Base-by-base conservation (phyloP, 2,797 vertebrate genomes). In the Acestrorhynchus altus region DNA sequence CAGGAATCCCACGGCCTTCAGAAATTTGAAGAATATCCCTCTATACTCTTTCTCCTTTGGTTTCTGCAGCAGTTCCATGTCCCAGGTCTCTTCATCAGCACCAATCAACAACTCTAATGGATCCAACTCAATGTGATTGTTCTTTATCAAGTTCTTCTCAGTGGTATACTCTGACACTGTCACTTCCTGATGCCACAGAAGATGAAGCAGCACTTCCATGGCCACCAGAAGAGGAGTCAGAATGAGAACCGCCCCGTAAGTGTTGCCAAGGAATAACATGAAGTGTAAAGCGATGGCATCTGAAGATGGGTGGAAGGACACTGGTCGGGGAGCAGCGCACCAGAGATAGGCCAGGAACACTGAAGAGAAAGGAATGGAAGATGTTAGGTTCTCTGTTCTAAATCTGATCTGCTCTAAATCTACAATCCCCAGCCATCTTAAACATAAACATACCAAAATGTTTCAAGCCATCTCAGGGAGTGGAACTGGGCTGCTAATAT, bases 261-360 rank as follows among this genome's bases (percentile, higher is more conserved):
- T 90, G 83, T 93, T 85, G 79, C 93, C 86, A 46, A 94, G 90
- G 67, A 94, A 94, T 47, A 93, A 87, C 75, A 94, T 86, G 85
- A 91, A 92, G 74, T 91, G 92, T 72, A 94, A 84, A 39, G 91
- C 89, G 5, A 94, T 85, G 79, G 87, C 20, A 0, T 94, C 91
- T 1, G 84, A 61, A 0, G 70, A 59, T 0, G 57, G 20, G n/a
- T 83, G 70, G 42, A 86, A 74, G 0, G 72, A 85, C 0, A 47
- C 31, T 22, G 87, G 51, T 88, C 90, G 90, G 56, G 74, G 80
- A 8, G 86, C 80, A 3, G 70, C 82, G 31, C 91, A 8, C 74
- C 85, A 88, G 31, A 94, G 78, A 64, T 86, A 67, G 76, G 81
- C 68, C 68, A 95, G 86, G 78, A 91, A 92, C 52, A 72, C 94